Conservation (phyloP, 2,888 invertebrate genomes). For the Trichacis sp. region DNA sequence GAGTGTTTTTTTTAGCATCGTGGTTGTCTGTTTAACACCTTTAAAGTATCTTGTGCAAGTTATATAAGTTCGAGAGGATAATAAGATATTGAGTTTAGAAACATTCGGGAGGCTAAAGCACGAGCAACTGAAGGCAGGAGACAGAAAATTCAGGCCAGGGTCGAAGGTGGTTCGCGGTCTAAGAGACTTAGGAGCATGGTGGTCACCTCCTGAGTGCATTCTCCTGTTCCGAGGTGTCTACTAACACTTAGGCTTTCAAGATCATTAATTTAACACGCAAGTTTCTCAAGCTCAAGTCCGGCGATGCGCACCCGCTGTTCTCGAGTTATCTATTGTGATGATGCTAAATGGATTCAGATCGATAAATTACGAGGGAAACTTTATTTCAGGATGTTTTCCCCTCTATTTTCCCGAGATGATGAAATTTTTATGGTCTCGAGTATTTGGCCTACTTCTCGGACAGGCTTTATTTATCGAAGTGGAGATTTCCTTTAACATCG, state of each 20-base stretch:
- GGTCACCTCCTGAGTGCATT: constrained; percentile 69
- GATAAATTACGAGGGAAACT: constrained; percentile 39
- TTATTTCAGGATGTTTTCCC: constrained; percentile 34
- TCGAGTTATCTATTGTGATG: constrained; percentile 41
- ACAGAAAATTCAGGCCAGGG: constrained; percentile 49
- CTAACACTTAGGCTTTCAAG: constrained; percentile 65
- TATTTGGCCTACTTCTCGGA: not conserved
- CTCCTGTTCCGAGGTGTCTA: constrained; percentile 64
- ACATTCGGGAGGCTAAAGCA: constrained; percentile 57
- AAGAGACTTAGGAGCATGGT: constrained; percentile 66
- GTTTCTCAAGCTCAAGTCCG: constrained; percentile 45
- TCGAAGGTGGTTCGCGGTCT: constrained; percentile 60
- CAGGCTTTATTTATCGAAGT: not conserved
- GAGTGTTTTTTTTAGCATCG: too few species aligned
- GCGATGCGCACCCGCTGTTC: constrained; percentile 42
- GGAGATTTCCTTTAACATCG: not conserved
- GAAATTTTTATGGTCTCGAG: constrained; percentile 19
- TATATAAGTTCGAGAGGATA: constrained; percentile 58
- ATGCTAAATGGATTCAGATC: constrained; percentile 44
- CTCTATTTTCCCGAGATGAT: constrained; percentile 7
- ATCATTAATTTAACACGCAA: constrained; percentile 67
- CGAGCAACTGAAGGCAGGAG: constrained; percentile 44
- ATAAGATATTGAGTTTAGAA: constrained; percentile 67
- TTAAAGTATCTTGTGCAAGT: too few species aligned
- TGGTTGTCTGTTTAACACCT: too few species aligned